These are phyloP conservation scores for Tokudaia muenninki DNA, from an alignment of 2,797 vertebrate genomes.

Conservation along the genomic window DNA sequence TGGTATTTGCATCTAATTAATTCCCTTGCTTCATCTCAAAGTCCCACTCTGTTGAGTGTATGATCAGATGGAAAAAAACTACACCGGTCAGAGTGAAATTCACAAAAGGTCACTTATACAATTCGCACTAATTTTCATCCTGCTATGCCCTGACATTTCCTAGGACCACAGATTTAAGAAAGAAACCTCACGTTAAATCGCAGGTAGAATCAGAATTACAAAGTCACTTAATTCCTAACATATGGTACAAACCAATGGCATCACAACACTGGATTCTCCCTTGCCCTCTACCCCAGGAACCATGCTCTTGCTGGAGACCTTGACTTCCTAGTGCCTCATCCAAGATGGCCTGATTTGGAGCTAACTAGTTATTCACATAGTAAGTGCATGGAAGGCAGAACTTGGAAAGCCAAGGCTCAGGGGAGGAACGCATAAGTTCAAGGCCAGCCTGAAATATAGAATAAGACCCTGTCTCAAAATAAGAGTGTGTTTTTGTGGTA, in stretches of 20 bases:
- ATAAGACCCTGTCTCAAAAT: neutral
- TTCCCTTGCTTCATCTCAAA: conserved; percentile 21
- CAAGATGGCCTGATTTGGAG: neutral
- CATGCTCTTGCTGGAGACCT: neutral
- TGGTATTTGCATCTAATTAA: conserved; percentile 16
- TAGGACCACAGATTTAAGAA: neutral
- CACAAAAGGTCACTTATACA: conserved; percentile 63
- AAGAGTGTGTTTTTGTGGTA: neutral
- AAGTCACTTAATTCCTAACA: conserved; percentile 9
- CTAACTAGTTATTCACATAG: conserved; percentile 8
- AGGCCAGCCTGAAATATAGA: neutral
- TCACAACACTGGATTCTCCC: neutral
- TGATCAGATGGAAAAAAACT: conserved; percentile 6
- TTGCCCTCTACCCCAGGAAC: neutral
- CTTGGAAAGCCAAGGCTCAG: neutral
- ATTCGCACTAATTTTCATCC: conserved; percentile 51
- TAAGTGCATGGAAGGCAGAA: neutral
- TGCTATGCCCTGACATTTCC: conserved; percentile 57
- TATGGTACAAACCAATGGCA: neutral
- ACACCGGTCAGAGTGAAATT: conserved; percentile 1
- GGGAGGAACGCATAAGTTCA: neutral
- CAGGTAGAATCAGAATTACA: conserved; percentile 33
- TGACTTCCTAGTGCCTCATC: neutral
- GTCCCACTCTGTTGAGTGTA: conserved; percentile 40
- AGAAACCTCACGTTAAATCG: conserved; percentile 40